Conservation (phyloP, 2,888 invertebrate genomes). For the Automeris io region DNA sequence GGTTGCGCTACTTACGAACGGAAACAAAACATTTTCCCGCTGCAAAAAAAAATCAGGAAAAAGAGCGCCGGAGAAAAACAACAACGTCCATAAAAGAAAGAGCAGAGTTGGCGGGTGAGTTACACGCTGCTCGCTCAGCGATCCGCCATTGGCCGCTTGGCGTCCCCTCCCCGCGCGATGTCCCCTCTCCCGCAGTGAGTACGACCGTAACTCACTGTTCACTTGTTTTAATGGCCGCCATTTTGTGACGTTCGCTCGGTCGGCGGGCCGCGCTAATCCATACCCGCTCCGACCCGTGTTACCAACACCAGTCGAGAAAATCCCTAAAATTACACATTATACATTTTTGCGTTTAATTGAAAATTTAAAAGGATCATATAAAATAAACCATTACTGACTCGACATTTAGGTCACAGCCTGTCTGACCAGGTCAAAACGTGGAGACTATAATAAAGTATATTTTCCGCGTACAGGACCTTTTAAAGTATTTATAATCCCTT, state of each 20-base stretch:
- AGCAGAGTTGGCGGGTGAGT: slow-evolving; percentile 70
- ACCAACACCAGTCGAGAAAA: too few species aligned
- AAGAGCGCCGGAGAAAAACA: slow-evolving; percentile 72
- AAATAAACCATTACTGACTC: too few species aligned
- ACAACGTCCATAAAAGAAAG: slow-evolving; percentile 72
- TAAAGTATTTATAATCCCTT: too few species aligned
- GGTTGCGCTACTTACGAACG: slow-evolving; percentile 51
- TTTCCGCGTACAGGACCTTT: too few species aligned
- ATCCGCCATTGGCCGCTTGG: slow-evolving; percentile 55
- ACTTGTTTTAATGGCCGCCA: slow-evolving; percentile 77
- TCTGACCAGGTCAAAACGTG: too few species aligned
- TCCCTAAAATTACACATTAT: too few species aligned
- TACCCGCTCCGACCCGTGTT: slow-evolving; percentile 33
- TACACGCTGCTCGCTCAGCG: slow-evolving; percentile 65
- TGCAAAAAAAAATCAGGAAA: slow-evolving; percentile 67
- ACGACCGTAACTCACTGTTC: slow-evolving; percentile 75
- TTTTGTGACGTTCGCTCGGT: slow-evolving; percentile 74
- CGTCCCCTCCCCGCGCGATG: slow-evolving; percentile 27
- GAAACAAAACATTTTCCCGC: slow-evolving; percentile 66
- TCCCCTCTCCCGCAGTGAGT: slow-evolving; percentile 27
- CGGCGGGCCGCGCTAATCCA: slow-evolving; percentile 67
- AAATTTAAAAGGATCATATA: too few species aligned
- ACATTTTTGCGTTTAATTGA: too few species aligned
- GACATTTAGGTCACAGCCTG: too few species aligned
- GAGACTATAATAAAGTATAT: too few species aligned